Evolutionary conservation across 2,797 vertebrate genomes (phyloP).

Genomic region (Moxostoma hubbsi): DNA sequence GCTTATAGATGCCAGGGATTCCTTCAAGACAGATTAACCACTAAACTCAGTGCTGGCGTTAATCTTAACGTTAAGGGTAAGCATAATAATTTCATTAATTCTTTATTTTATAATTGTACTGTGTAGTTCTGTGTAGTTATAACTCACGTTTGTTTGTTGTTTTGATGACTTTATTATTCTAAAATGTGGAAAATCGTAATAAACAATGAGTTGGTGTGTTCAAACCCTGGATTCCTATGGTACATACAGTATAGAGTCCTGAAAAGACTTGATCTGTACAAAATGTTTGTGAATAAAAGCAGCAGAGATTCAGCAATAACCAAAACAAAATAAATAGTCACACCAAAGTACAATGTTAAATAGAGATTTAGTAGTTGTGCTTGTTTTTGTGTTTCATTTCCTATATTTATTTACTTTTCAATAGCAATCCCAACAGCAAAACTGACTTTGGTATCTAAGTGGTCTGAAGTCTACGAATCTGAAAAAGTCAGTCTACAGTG

Average conservation of each 20-base stretch:
- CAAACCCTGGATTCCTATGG: too few relatives aligned
- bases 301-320: too few relatives aligned
- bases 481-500: conserved; percentile 14
- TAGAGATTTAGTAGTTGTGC: neutral
- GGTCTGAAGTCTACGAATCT: neutral
- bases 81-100: neutral
- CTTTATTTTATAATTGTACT: too few relatives aligned
- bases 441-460: neutral
- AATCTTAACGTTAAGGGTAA: neutral
- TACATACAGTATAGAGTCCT: too few relatives aligned
- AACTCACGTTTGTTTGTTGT: too few relatives aligned
- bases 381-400: conserved; percentile 26
- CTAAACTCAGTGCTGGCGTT: neutral
- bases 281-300: too few relatives aligned
- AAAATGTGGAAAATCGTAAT: too few relatives aligned
- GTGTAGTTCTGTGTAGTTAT: too few relatives aligned
- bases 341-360: neutral
- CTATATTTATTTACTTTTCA: neutral
- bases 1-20: neutral
- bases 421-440: fast-evolving
- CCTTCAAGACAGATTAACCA: neutral
- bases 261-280: too few relatives aligned
- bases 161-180: too few relatives aligned
- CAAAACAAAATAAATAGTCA: too few relatives aligned
- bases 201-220: too few relatives aligned